These are phyloP conservation scores for Trachelus tabidus DNA, from an alignment of 2,888 invertebrate species.

Conservation along the genomic window DNA sequence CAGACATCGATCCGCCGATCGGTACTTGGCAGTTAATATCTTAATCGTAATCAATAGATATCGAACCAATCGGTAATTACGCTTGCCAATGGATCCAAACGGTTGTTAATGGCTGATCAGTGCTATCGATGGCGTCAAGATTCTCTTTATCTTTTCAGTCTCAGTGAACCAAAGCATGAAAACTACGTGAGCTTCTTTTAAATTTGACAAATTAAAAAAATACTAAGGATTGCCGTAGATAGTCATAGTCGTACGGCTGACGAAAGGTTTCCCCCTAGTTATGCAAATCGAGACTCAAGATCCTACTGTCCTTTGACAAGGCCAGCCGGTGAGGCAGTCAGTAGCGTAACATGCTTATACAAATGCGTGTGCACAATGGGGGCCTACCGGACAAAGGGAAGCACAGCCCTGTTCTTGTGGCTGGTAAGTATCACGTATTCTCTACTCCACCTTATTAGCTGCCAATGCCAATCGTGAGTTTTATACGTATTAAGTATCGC, in stretches of 20 bases:
- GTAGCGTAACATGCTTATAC: background rate
- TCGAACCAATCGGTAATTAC: background rate
- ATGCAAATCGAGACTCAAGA: background rate
- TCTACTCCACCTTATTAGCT: background rate
- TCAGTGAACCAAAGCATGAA: background rate
- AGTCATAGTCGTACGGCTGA: background rate
- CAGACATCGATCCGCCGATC: background rate
- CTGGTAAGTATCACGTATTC: background rate
- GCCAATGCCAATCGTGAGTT: background rate
- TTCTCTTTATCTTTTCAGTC: background rate
- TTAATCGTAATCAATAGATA: background rate
- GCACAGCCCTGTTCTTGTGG: background rate
- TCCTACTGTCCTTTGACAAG: background rate
- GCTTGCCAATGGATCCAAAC: background rate
- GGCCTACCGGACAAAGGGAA: background rate
- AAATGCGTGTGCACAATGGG: background rate
- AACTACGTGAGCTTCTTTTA: background rate
- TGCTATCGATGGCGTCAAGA: too few relatives aligned
- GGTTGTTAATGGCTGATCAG: too few relatives aligned
- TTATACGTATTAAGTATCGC: background rate
- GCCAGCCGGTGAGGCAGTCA: background rate
- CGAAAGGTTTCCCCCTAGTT: background rate
- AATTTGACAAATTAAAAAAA: background rate
- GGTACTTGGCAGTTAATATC: background rate
- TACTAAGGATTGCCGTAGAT: background rate